Evolutionary conservation across 2,113 vertebrate genomes (phyloP).

Genomic region (Trogon surrucura): DNA sequence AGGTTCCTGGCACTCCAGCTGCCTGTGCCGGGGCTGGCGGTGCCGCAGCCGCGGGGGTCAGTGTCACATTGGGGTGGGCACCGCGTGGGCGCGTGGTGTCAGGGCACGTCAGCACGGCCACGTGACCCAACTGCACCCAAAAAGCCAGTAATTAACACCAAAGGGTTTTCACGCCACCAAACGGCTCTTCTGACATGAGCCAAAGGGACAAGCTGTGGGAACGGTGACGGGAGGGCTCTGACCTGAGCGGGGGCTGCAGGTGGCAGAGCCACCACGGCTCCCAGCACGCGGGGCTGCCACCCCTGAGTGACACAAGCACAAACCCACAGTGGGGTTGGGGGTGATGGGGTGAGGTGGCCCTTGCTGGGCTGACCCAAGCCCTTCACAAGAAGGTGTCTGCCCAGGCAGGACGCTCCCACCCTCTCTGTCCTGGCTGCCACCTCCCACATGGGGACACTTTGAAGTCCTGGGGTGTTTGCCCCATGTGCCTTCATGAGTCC

Average conservation of each 20-base stretch:
- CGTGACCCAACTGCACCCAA: neutral
- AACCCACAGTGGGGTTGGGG: neutral
- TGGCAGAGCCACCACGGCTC: neutral
- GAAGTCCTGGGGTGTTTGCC: neutral
- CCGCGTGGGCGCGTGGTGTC: accelerated
- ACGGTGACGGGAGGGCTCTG: neutral
- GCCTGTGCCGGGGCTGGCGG: accelerated
- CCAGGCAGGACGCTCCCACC: accelerated
- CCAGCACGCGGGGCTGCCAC: neutral
- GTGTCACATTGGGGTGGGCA: accelerated
- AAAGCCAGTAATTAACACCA: neutral
- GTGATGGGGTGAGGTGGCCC: accelerated
- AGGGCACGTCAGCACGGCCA: accelerated
- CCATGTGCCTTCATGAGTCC: accelerated
- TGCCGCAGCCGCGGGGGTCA: accelerated
- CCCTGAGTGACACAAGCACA: neutral
- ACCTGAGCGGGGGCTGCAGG: neutral
- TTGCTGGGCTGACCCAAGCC: neutral
- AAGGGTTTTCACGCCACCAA: neutral
- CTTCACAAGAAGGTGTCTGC: neutral
- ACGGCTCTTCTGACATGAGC: neutral
- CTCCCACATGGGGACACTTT: neutral
- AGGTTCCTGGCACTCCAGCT: neutral
- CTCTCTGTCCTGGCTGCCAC: neutral
- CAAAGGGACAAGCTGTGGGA: neutral